Conservation (phyloP, 2,888 invertebrate genomes). For the Phoenoteleia sp. region DNA sequence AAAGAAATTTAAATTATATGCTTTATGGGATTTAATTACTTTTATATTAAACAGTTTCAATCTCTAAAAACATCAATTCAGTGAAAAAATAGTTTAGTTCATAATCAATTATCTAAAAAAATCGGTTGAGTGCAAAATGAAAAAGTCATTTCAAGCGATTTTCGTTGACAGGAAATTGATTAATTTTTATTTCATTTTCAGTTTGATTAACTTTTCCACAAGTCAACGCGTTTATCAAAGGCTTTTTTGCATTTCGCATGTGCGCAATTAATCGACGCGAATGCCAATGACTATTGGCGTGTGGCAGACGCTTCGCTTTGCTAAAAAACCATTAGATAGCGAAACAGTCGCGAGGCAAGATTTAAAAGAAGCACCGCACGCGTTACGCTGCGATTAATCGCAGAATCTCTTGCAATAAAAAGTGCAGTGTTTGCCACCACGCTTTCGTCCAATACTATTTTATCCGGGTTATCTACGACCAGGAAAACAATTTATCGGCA, state of each 20-base stretch:
- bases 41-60: no score
- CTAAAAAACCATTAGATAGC: constrained; percentile 63
- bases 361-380: constrained; percentile 58
- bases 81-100: no score
- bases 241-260: constrained; percentile 48
- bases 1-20: no score
- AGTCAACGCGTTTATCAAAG: constrained; percentile 31
- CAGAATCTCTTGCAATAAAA: constrained; percentile 61
- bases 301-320: constrained; percentile 49
- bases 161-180: no score
- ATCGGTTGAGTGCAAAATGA: no score
- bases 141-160: no score
- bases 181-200: not conserved
- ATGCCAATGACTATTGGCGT: constrained; percentile 37
- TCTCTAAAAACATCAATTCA: no score
- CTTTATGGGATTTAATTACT: no score
- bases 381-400: constrained; percentile 67
- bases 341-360: constrained; percentile 57
- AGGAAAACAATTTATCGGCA: constrained; percentile 32
- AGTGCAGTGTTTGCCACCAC: constrained; percentile 54
- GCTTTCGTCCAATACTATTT: constrained; percentile 37
- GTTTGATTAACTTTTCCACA: constrained; percentile 43
- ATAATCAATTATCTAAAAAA: no score
- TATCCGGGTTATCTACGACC: constrained; percentile 44
- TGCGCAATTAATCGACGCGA: constrained; percentile 62